Evolutionary conservation across 2,797 vertebrate genomes (phyloP).

Genomic region (Thripadectes ignobilis): DNA sequence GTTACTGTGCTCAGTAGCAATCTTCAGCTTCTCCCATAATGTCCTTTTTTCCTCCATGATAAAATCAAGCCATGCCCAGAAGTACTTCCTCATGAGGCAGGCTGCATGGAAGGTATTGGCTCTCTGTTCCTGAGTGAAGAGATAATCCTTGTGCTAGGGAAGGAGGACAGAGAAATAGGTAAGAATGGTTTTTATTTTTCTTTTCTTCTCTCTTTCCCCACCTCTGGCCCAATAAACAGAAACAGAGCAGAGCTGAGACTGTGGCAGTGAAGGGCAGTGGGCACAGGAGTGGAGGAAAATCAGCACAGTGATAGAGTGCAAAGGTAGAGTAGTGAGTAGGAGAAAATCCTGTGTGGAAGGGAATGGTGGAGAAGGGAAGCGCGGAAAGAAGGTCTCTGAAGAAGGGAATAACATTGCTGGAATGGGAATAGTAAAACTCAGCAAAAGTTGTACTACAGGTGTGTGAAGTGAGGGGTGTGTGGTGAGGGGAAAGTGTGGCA

Average conservation of each 20-base stretch:
- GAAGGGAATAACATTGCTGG: background rate
- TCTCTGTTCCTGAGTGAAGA: slow-evolving; percentile 73
- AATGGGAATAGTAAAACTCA: background rate
- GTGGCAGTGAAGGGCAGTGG: background rate
- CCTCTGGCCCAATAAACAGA: background rate
- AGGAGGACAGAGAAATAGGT: background rate
- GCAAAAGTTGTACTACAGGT: background rate
- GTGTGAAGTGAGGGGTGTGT: background rate
- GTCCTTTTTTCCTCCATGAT: slow-evolving; percentile 73
- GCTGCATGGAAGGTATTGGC: slow-evolving; percentile 60
- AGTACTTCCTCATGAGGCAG: slow-evolving; percentile 78
- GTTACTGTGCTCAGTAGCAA: slow-evolving; percentile 78
- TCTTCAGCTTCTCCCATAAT: slow-evolving; percentile 72
- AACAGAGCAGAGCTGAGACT: background rate
- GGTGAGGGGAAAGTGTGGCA: fast-evolving
- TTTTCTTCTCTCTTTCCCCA: background rate
- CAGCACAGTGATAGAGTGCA: background rate
- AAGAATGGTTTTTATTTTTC: background rate
- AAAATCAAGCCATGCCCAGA: slow-evolving; percentile 79
- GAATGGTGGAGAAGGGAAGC: background rate
- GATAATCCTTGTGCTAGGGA: slow-evolving; percentile 75
- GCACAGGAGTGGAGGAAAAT: background rate
- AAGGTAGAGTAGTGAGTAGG: background rate
- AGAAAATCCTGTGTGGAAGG: background rate
- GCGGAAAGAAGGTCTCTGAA: background rate